Evolutionary conservation across 2,113 vertebrate species (phyloP), one percentile per base, ranked within the genome.

Genomic region (Leptocoma aspasia): DNA sequence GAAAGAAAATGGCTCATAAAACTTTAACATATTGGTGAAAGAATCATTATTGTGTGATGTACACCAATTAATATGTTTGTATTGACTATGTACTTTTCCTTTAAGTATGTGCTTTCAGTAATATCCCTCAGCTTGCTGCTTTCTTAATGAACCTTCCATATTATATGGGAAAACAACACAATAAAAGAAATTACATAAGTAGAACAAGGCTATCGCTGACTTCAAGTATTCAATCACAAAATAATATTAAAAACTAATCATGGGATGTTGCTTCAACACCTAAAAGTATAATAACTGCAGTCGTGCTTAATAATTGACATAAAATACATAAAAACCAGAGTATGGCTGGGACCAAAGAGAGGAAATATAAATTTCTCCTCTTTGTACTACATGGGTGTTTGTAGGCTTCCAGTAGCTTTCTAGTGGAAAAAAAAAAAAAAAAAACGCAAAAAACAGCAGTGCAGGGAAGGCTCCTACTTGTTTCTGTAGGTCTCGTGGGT

Each of bases 21-120:
- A 91, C 26, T 53, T 86, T 26, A 91, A 92, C 13, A 2, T 72
- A 89, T 56, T 81, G 93, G 60, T 3, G 3, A 63, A 95, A 86
- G 56, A 83, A 76, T 82, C 44, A 60, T 61, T 35, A 21, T 6
- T 56, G 71, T 78, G 45, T 79, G 59, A 56, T 78, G 60, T 60
- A 78, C 35, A 37, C 33, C 75, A 94, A 60, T 96, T 96, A 94
- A 87, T 73, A 60, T 41, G 33, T 66, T 95, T 92, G 63, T 95
- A 76, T 81, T 49, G 68, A 92, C 66, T 86, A 76, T 61, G 41
- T 91, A 66, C 70, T 97, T 94, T 91, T 89, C 59, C 52, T 90
- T 92, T 94, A 89, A 91, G 76, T 72, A 80, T 42, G 33, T 70
- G 56, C 49, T 84, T 90, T 70, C 82, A 64, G 66, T 80, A 80